Evolutionary conservation across 2,797 vertebrate genomes (phyloP).

Genomic region (Zenarchopterus dispar): DNA sequence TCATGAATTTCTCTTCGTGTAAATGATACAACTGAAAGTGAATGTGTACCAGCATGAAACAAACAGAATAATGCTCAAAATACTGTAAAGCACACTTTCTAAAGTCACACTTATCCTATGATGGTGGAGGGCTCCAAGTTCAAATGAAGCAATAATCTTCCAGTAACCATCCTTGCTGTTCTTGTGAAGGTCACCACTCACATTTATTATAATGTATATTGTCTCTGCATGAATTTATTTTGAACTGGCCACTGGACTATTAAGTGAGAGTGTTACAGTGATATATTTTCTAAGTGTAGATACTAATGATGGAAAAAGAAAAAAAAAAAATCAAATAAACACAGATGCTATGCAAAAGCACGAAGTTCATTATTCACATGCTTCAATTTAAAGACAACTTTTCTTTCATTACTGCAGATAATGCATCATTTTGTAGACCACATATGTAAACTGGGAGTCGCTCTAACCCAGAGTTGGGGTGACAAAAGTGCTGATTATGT

Average conservation of each 20-base stretch:
- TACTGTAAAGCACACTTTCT: conserved; percentile 17
- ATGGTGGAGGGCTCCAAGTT: neutral
- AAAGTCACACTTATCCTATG: neutral
- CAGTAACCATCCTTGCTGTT: neutral
- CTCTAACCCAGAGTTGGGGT: too few species aligned
- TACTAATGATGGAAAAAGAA: conserved; percentile 19
- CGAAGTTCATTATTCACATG: neutral
- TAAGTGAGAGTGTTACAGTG: conserved; percentile 10
- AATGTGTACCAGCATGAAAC: neutral
- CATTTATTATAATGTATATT: conserved; percentile 3
- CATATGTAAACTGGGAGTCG: too few species aligned
- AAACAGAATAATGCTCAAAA: neutral
- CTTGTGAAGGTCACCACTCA: neutral
- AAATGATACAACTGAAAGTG: neutral
- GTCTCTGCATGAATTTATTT: conserved; percentile 56
- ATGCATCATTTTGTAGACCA: too few species aligned
- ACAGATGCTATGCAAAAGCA: conserved; percentile 60
- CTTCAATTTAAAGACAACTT: neutral
- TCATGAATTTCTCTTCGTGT: too few species aligned
- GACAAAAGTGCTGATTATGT: too few species aligned
- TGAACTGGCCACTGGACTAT: conserved; percentile 26
- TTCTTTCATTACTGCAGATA: too few species aligned
- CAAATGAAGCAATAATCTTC: conserved; percentile 54
- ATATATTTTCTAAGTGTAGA: conserved; percentile 54
- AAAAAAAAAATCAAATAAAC: conserved; percentile 42